phyloP scores from a whole-genome alignment of 2,888 invertebrate genomes.

The Ichneumon xanthorius region DNA sequence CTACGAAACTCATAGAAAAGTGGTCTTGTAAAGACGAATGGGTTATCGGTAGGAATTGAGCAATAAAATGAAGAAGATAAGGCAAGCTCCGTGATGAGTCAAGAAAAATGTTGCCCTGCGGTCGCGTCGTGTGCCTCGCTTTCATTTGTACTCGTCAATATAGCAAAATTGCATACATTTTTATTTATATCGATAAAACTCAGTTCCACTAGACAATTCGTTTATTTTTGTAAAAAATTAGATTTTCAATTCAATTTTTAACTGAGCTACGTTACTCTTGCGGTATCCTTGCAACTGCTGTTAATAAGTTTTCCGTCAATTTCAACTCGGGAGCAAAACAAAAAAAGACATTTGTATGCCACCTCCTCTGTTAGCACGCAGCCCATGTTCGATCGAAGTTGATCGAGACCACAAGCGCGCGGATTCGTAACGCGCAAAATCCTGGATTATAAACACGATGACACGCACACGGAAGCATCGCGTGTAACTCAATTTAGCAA shows the following conservation, averaged over 20 bases:
- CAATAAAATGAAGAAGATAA: conserved; percentile 57
- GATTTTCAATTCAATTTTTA: background rate
- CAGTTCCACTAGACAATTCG: background rate
- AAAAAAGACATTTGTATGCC: background rate
- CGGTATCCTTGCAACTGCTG: background rate
- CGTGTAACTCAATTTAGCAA: conserved; percentile 32
- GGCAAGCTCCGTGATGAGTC: conserved; percentile 14
- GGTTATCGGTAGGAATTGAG: conserved; percentile 67
- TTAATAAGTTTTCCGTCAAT: background rate
- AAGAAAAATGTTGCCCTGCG: conserved; percentile 45
- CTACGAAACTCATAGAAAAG: conserved; percentile 3
- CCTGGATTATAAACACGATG: conserved; percentile 25
- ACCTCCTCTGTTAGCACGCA: conserved; percentile 31
- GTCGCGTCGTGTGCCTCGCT: conserved; percentile 67
- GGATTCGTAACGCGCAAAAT: conserved; percentile 12
- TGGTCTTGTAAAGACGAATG: conserved; percentile 27
- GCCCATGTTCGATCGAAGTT: conserved; percentile 1
- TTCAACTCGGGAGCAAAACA: background rate
- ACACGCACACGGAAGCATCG: conserved; percentile 9
- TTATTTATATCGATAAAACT: background rate
- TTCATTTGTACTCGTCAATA: conserved; percentile 60
- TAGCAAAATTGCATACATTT: background rate
- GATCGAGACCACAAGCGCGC: background rate
- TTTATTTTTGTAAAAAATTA: background rate
- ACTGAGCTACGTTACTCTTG: background rate